These are phyloP conservation scores for Leucophenga montana DNA, from an alignment of 2,888 invertebrate genomes.

Conservation along the genomic window DNA sequence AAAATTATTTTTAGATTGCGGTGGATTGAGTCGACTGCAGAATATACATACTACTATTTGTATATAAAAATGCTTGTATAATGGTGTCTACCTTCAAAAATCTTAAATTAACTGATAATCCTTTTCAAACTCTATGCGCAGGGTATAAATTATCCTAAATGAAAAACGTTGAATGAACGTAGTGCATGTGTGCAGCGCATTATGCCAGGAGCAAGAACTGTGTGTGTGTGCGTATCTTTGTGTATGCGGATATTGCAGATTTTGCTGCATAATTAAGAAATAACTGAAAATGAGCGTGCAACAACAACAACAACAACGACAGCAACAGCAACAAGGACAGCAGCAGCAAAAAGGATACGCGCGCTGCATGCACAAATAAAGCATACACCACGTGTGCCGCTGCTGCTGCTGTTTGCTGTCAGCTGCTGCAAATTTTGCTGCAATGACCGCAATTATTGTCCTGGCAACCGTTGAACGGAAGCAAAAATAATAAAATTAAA, in stretches of 20 bases:
- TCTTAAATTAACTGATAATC: no score
- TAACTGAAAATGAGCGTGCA: slow-evolving; percentile 35
- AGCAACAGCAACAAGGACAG: neutral
- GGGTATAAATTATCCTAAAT: no score
- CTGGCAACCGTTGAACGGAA: slow-evolving; percentile 14
- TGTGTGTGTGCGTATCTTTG: slow-evolving; percentile 20
- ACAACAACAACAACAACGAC: neutral
- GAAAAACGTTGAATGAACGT: no score
- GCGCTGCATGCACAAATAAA: slow-evolving; percentile 38
- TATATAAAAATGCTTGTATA: no score
- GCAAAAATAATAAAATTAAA: slow-evolving; percentile 34
- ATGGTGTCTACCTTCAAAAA: no score
- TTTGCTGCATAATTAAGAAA: slow-evolving; percentile 52
- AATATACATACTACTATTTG: no score
- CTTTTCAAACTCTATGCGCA: no score
- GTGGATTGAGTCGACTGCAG: no score
- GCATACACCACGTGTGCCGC: slow-evolving; percentile 45
- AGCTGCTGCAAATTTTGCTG: slow-evolving; percentile 21
- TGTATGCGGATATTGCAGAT: slow-evolving; percentile 30
- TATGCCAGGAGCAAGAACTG: no score
- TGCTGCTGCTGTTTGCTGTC: slow-evolving; percentile 1
- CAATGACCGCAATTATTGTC: slow-evolving; percentile 26
- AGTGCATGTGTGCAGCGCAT: neutral
- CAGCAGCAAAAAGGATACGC: neutral
- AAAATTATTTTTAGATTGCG: no score